Evolutionary conservation across 2,888 invertebrate species (phyloP), one percentile per base, ranked within the genome.

Genomic region (Athetis lepigone): DNA sequence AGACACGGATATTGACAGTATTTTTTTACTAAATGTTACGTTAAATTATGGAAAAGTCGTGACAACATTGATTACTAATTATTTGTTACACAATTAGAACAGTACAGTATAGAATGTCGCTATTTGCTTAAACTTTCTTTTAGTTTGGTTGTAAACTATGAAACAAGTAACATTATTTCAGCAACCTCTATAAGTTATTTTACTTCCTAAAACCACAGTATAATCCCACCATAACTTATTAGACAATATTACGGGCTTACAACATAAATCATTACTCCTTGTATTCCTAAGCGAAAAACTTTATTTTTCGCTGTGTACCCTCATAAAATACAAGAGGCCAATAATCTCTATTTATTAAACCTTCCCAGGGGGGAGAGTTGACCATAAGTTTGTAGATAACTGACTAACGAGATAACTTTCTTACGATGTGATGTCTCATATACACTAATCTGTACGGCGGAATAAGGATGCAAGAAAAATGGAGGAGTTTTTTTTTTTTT

Each of bases 371-470:
- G 73, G 50, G 72, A 65, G 46, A 71, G 75, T 81, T 80, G 79
- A 83, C 83, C 82, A 76, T 80, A 87, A 87, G 86, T 88, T 85
- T 81, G 82, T 87, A 88, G 87, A 88, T 92, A 88, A 89, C 86
- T 79, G 76, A 82, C 87, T 92, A 92, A 93, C 88, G 88, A 93
- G 92, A 90, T 91, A 93, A 93, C 86, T 92, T 92, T 92, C 88
- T 88, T 88, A 88, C 83, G 87, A 86, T 79, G 83, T 78, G 70
- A 79, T 77, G 80, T 82, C 82, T 85, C 83, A 83, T 83, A 85
- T 84, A 77, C 65, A 81, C 84, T 89, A 89, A 89, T 89, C 86
- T 86, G 75, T 72, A 65, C 61, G 56, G 55, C 63, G 58, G 39
- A 54, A 49, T 49, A 18, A 8, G 9, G 73, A 72, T 73, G 64